Evolutionary conservation across 2,888 invertebrate genomes (phyloP).

Genomic region (Hofmannophila pseudospretella): DNA sequence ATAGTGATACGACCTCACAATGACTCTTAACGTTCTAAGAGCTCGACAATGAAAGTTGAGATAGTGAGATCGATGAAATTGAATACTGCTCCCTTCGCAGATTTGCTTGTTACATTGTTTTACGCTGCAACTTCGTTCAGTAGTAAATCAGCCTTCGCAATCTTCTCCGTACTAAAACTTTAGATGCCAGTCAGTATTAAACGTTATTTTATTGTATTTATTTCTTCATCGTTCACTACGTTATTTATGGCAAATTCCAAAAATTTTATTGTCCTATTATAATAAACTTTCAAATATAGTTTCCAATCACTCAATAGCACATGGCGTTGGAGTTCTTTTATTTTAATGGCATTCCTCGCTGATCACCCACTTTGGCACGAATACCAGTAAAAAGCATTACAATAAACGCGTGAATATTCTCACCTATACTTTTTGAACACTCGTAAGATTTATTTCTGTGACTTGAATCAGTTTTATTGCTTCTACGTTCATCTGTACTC

Average conservation of each 20-base stretch:
- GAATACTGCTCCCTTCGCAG: conserved; percentile 4
- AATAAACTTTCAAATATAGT: conserved; percentile 38
- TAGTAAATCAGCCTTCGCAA: conserved; percentile 38
- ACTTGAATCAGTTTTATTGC: conserved; percentile 74
- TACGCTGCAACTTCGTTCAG: conserved; percentile 10
- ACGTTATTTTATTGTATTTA: conserved; percentile 32
- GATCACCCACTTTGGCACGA: conserved; percentile 44
- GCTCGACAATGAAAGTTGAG: conserved; percentile 1
- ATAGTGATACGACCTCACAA: conserved; percentile 63
- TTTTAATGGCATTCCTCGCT: conserved; percentile 53
- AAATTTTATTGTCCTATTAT: conserved; percentile 49
- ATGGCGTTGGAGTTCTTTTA: conserved; percentile 50
- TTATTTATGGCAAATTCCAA: conserved; percentile 58
- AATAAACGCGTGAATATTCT: conserved; percentile 50
- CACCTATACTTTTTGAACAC: conserved; percentile 59
- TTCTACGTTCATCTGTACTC: conserved; percentile 71
- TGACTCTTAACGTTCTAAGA: conserved; percentile 25
- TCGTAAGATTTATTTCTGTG: conserved; percentile 73
- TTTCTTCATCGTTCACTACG: conserved; percentile 40
- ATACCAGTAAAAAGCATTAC: conserved; percentile 41
- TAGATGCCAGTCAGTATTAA: conserved; percentile 14
- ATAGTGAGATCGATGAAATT: background rate
- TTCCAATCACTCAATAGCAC: conserved; percentile 42
- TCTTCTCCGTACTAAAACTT: conserved; percentile 16
- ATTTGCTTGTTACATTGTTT: conserved; percentile 8